Percentiles rank a stretch among this genome's conserved stretches.
phyloP scores from a whole-genome alignment of 53 echinoderm and acorn worm genomes.

The Antedon mediterranea region DNA sequence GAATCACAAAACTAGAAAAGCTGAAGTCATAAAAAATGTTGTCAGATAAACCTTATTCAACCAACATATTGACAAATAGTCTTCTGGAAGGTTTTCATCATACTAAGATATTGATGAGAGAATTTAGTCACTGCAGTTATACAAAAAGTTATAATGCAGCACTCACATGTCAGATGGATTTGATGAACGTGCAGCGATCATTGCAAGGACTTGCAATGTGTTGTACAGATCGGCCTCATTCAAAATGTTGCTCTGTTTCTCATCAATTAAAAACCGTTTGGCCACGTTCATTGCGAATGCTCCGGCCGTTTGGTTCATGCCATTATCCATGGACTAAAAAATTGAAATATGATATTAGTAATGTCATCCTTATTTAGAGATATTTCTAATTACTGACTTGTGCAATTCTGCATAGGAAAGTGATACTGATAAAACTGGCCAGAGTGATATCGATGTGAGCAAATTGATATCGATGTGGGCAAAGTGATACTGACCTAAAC shows the following conservation, averaged over 20 bases:
- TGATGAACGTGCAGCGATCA: slow-evolving; percentile 69
- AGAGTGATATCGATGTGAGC: no score
- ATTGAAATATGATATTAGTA: neutral
- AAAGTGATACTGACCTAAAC: no score
- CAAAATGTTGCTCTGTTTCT: slow-evolving; percentile 81
- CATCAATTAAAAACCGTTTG: slow-evolving; percentile 76
- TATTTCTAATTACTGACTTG: no score
- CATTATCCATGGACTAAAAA: slow-evolving; percentile 82
- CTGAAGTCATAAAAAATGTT: neutral
- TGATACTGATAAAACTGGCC: no score
- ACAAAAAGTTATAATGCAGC: neutral
- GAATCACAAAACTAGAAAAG: neutral
- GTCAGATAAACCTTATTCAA: neutral
- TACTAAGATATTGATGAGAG: neutral
- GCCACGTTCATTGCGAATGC: slow-evolving; percentile 83
- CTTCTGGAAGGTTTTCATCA: neutral
- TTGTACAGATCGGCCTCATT: slow-evolving; percentile 92
- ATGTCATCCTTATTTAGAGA: no score
- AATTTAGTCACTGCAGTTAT: neutral
- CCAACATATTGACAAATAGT: neutral
- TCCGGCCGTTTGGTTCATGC: slow-evolving; percentile 67
- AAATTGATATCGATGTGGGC: no score
- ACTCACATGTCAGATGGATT: slow-evolving; percentile 92
- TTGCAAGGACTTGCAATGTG: slow-evolving; percentile 62
- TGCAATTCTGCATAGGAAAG: no score